Conservation (phyloP, 1,140 invertebrate genomes). For the Hyphantria cunea region DNA sequence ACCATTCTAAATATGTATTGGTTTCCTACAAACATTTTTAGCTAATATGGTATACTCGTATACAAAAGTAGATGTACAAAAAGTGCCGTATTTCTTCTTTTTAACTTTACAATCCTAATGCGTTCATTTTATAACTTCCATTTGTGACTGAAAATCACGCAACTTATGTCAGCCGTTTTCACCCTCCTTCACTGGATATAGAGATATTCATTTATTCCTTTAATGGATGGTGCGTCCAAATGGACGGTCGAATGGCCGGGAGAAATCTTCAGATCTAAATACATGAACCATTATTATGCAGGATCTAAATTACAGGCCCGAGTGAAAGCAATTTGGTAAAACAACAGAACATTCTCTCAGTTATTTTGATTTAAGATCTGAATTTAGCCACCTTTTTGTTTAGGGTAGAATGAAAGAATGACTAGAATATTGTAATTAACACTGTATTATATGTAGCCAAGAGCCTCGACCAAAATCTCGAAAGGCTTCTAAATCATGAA, state of each 20-base stretch:
- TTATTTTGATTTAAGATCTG: not conserved
- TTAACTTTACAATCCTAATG: not conserved
- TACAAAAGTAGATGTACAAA: too few species aligned
- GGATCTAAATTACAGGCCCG: conserved; percentile 6
- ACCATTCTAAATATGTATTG: too few species aligned
- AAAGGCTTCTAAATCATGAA: too few species aligned
- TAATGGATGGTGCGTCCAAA: conserved; percentile 15
- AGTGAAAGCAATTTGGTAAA: not conserved
- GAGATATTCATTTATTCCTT: conserved; percentile 13
- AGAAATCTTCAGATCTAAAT: conserved; percentile 23
- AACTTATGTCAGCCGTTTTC: conserved; percentile 5
- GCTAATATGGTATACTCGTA: too few species aligned
- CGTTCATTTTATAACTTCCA: not conserved
- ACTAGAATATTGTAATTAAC: too few species aligned
- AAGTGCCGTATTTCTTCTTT: not conserved
- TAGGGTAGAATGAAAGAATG: too few species aligned
- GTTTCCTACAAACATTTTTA: too few species aligned
- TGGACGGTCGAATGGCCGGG: conserved; percentile 7
- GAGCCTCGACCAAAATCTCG: too few species aligned
- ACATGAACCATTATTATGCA: conserved; percentile 22
- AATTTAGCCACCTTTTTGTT: too few species aligned
- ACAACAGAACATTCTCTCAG: not conserved
- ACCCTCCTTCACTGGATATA: conserved; percentile 7
- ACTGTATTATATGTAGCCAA: too few species aligned
- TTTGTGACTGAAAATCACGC: conserved; percentile 7